A percentile compares a stretch with the other conserved stretches of the same genome.
Evolutionary conservation across 1,140 invertebrate species (phyloP).

Genomic region (Eciton burchellii): DNA sequence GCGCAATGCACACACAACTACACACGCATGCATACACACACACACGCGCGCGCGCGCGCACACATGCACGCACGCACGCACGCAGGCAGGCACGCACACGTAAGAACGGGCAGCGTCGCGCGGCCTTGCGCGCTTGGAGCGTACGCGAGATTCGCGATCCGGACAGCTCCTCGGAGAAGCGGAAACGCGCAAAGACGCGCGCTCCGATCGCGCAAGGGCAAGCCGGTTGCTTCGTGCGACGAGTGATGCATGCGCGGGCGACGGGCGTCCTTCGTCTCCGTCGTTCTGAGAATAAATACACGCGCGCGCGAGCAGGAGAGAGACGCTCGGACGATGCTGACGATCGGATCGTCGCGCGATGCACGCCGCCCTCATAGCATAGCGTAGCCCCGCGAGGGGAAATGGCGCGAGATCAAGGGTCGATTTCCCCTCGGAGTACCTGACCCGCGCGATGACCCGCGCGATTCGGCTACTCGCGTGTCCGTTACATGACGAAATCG

Average conservation of each 20-base stretch:
- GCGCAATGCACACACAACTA: too few species aligned
- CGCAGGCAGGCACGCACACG: background rate
- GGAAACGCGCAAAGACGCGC: background rate
- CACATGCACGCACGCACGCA: background rate
- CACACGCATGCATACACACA: background rate
- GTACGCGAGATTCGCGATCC: background rate
- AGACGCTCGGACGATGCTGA: too few species aligned
- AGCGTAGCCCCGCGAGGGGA: too few species aligned
- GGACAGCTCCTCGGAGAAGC: background rate
- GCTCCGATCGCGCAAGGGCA: background rate
- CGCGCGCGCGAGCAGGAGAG: too few species aligned
- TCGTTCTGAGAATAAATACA: conserved; percentile 35
- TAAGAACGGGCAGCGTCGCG: background rate
- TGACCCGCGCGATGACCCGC: too few species aligned
- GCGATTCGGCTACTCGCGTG: too few species aligned
- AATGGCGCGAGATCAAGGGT: too few species aligned
- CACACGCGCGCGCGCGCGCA: background rate
- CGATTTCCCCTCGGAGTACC: too few species aligned
- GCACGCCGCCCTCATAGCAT: too few species aligned
- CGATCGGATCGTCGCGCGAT: too few species aligned
- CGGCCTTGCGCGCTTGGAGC: background rate
- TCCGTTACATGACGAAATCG: conserved; percentile 47
- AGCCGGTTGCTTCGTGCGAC: conserved; percentile 3
- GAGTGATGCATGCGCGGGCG: background rate
- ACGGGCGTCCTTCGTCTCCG: conserved; percentile 33